These are phyloP conservation scores for Gonocerus acuteangulatus DNA, from an alignment of 2,888 invertebrate species.

Conservation along the genomic window DNA sequence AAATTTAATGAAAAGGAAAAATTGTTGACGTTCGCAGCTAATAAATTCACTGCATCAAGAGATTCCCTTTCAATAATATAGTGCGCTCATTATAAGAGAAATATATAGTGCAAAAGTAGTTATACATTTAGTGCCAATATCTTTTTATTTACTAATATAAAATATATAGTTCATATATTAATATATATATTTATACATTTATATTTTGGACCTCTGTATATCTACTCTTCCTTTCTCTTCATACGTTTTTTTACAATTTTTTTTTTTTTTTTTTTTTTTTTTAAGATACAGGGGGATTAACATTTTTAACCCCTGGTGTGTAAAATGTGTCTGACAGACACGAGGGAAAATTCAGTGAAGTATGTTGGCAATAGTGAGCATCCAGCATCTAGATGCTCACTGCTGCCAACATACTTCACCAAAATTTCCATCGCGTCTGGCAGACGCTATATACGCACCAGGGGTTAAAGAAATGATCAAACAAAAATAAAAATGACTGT, in stretches of 20 bases:
- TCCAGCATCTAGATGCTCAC: no score
- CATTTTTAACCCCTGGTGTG: no score
- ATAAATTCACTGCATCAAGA: constrained; percentile 9
- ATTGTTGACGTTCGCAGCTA: constrained; percentile 17
- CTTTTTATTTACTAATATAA: constrained; percentile 1
- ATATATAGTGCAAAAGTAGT: background rate
- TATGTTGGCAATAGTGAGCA: no score
- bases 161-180: constrained; percentile 10
- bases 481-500: no score
- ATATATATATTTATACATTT: constrained; percentile 6
- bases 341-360: no score
- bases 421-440: no score
- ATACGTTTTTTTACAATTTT: background rate
- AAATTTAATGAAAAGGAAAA: constrained; percentile 9
- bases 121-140: background rate
- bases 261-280: background rate
- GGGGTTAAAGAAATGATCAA: no score
- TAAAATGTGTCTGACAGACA: no score
- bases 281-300: background rate
- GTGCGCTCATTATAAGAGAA: constrained; percentile 8
- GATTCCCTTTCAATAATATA: constrained; percentile 14
- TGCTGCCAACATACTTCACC: no score
- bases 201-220: constrained; percentile 15
- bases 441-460: no score
- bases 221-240: background rate